These are phyloP conservation scores for Condylostylus longicornis DNA, from an alignment of 1,140 invertebrate genomes.

Conservation along the genomic window DNA sequence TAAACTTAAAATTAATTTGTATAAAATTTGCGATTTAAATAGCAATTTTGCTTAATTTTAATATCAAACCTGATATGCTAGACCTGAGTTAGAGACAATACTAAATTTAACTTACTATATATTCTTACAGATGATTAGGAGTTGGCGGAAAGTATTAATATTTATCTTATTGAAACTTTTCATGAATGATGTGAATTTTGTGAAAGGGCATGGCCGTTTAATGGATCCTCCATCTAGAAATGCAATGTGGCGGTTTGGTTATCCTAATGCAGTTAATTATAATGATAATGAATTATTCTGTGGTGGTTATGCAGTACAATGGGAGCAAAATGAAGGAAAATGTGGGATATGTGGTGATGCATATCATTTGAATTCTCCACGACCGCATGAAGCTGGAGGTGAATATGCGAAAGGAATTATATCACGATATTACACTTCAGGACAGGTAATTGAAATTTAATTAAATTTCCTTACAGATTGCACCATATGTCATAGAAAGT, in stretches of 20 bases:
- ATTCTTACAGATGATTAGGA: no score
- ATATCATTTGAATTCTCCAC: conserved; percentile 49
- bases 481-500: no score
- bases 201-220: conserved; percentile 57
- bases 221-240: conserved; percentile 86
- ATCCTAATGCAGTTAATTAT: conserved; percentile 82
- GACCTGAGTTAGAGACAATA: no score
- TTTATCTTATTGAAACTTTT: no score
- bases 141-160: no score
- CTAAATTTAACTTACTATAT: no score
- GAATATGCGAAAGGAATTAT: conserved; percentile 73
- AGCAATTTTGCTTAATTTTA: no score
- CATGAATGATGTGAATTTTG: no score
- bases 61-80: no score
- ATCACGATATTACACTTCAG: conserved; percentile 59
- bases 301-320: conserved; percentile 77
- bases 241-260: conserved; percentile 87
- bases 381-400: conserved; percentile 78
- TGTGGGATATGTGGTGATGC: conserved; percentile 85
- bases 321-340: conserved; percentile 66
- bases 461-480: no score
- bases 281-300: conserved; percentile 76
- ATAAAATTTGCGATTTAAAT: no score
- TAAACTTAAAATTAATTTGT: no score
- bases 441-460: conserved; percentile 44